phyloP scores from a whole-genome alignment of 2,888 invertebrate species.

The Lissonota sp. region DNA sequence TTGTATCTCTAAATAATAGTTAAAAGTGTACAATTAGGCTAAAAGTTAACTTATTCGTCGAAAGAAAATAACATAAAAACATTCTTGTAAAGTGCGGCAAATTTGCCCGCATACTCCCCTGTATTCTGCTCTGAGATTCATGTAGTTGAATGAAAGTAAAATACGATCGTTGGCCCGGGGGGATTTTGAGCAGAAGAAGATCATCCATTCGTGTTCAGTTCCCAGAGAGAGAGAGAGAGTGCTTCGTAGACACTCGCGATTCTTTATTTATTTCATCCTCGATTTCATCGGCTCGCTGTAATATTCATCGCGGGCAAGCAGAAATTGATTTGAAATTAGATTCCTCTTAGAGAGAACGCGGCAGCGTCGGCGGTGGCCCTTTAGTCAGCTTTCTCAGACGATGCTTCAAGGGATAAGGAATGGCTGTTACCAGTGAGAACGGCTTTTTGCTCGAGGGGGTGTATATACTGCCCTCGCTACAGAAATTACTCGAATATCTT shows the following conservation, averaged over 20 bases:
- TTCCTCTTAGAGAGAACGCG: conserved; percentile 62
- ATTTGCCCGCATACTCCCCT: too few species aligned
- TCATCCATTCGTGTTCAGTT: conserved; percentile 51
- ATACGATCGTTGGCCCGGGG: conserved; percentile 63
- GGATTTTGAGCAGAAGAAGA: conserved; percentile 44
- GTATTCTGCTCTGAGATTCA: too few species aligned
- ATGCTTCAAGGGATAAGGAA: conserved; percentile 59
- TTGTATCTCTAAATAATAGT: too few species aligned
- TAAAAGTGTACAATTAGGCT: too few species aligned
- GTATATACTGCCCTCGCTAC: conserved; percentile 33
- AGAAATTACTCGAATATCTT: conserved; percentile 51
- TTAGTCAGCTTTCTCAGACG: conserved; percentile 63
- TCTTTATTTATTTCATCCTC: conserved; percentile 80
- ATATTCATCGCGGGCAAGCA: conserved; percentile 79
- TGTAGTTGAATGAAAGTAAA: conserved; percentile 3
- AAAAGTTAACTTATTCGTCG: too few species aligned
- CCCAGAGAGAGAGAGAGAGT: conserved; percentile 28
- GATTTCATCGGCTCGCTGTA: conserved; percentile 78
- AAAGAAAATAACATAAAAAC: too few species aligned
- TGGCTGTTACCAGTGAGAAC: conserved; percentile 17
- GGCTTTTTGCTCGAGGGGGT: conserved; percentile 43
- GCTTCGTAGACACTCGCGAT: conserved; percentile 66
- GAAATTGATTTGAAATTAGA: conserved; percentile 82
- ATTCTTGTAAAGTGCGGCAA: too few species aligned
- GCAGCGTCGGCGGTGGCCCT: not conserved